A percentile compares a stretch with the other conserved stretches of the same genome.
Conservation (phyloP, 1,140 invertebrate genomes). For the Drosophila serrata region DNA sequence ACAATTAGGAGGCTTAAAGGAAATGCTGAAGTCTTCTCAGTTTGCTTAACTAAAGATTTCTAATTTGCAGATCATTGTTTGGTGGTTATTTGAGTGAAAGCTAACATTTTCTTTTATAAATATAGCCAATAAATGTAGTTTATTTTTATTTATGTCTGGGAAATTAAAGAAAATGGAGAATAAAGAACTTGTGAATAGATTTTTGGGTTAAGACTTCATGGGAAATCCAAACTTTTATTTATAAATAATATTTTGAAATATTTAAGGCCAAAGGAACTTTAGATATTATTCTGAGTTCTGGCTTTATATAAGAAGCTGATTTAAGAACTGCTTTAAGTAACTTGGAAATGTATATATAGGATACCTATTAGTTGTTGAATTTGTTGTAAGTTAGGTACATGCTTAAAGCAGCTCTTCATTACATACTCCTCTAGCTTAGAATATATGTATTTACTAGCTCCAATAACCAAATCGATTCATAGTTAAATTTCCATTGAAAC, state of each 20-base stretch:
- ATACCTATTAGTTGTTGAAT: too few relatives aligned
- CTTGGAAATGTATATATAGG: too few relatives aligned
- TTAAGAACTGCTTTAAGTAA: too few relatives aligned
- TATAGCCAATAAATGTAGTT: neutral
- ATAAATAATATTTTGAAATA: neutral
- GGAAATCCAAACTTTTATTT: neutral
- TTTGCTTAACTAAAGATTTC: slow-evolving; percentile 80
- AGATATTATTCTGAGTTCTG: too few relatives aligned
- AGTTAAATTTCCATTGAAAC: neutral
- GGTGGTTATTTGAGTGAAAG: slow-evolving; percentile 56
- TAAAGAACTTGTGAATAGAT: neutral
- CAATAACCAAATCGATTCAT: neutral
- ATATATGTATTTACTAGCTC: neutral
- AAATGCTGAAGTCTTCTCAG: slow-evolving; percentile 21
- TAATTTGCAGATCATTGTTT: slow-evolving; percentile 65
- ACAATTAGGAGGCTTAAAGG: slow-evolving; percentile 53
- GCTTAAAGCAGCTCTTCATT: neutral
- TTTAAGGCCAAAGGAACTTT: neutral
- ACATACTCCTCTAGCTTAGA: too few relatives aligned
- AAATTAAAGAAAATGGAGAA: neutral
- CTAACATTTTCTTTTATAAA: slow-evolving; percentile 29
- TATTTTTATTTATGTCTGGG: slow-evolving; percentile 17
- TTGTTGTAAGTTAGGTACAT: too few relatives aligned
- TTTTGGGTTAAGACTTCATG: neutral
- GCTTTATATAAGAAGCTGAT: too few relatives aligned